phyloP scores from a whole-genome alignment of 2,888 invertebrate species.

The Chrysolina americana region DNA sequence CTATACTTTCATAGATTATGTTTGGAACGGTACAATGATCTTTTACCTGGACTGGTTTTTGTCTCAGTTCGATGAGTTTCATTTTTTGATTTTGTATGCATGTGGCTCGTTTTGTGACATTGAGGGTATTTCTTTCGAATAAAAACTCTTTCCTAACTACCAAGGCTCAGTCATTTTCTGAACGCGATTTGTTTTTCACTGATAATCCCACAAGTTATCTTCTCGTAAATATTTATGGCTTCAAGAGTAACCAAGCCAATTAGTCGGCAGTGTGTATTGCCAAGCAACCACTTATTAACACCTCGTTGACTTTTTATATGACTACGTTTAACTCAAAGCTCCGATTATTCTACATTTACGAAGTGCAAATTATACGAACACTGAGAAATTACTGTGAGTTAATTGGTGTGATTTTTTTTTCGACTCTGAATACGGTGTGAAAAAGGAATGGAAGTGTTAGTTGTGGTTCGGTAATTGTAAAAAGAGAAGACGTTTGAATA shows the following conservation, averaged over 20 bases:
- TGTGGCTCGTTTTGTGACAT: neutral
- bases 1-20: too few species aligned
- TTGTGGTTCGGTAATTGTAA: constrained; percentile 14
- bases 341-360: constrained; percentile 25
- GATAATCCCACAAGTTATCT: constrained; percentile 26
- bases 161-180: neutral
- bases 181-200: constrained; percentile 5
- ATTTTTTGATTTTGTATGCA: too few species aligned
- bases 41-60: too few species aligned
- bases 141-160: too few species aligned
- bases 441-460: neutral
- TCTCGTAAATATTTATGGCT: constrained; percentile 31
- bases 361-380: constrained; percentile 26
- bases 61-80: too few species aligned
- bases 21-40: too few species aligned
- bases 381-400: constrained; percentile 14
- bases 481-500: neutral
- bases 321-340: constrained; percentile 23
- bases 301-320: constrained; percentile 26
- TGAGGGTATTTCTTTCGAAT: too few species aligned
- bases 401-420: constrained; percentile 27
- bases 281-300: constrained; percentile 26
- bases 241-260: constrained; percentile 33
- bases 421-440: constrained; percentile 11
- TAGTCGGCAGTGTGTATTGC: constrained; percentile 31